These are phyloP conservation scores for Amphiprion ocellaris DNA, from an alignment of 2,113 vertebrate genomes.

Conservation along the genomic window DNA sequence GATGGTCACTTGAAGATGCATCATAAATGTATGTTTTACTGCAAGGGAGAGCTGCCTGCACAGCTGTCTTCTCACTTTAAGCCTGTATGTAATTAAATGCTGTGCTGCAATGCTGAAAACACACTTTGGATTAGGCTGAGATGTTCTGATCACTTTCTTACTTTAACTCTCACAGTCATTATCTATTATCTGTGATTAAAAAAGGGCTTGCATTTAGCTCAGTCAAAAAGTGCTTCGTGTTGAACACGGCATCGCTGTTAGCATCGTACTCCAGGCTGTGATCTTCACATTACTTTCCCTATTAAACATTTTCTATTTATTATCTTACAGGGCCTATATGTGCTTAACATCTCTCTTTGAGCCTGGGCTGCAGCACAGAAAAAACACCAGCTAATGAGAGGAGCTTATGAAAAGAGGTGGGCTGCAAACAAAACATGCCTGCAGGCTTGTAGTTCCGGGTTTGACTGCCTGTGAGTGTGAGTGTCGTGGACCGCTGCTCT, in stretches of 20 bases:
- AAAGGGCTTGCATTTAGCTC: neutral
- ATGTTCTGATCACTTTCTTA: neutral
- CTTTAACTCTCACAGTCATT: too few species aligned
- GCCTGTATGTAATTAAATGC: neutral
- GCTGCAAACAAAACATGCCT: slow-evolving; percentile 46
- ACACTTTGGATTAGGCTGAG: neutral
- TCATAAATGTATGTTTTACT: neutral
- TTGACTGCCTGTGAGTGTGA: slow-evolving; percentile 19
- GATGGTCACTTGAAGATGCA: neutral
- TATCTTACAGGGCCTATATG: slow-evolving; percentile 49
- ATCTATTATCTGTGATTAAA: too few species aligned
- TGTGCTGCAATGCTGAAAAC: neutral
- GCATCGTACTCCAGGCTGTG: neutral
- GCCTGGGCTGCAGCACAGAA: slow-evolving; percentile 37
- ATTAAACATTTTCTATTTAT: slow-evolving; percentile 56
- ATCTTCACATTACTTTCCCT: slow-evolving; percentile 49
- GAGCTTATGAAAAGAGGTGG: slow-evolving; percentile 35
- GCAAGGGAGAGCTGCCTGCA: neutral
- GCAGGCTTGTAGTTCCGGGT: slow-evolving; percentile 35
- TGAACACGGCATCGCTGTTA: neutral
- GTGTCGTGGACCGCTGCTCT: neutral
- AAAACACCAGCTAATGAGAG: slow-evolving; percentile 61
- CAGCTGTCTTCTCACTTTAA: neutral
- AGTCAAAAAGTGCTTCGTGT: too few species aligned
- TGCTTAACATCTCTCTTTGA: slow-evolving; percentile 47